phyloP scores from a whole-genome alignment of 2,888 invertebrate species.

The Litoditis marina region DNA sequence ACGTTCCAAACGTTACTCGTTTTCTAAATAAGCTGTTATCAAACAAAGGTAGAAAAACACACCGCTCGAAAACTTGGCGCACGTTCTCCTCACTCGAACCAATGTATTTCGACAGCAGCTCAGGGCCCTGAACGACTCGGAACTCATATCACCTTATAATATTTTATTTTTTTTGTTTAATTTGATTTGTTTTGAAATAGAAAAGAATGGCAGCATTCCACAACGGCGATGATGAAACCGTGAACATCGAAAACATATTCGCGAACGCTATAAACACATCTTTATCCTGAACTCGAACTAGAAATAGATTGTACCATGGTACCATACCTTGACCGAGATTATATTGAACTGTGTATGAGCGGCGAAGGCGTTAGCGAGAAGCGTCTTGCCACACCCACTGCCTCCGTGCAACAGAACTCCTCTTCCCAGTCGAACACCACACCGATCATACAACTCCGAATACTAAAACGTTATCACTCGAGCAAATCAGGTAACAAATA shows the following conservation, averaged over 20 bases:
- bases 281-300: neutral
- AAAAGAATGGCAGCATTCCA: no score
- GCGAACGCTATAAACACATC: no score
- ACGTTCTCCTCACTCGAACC: slow-evolving; percentile 97
- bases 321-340: slow-evolving; percentile 47
- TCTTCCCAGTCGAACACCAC: slow-evolving; percentile 47
- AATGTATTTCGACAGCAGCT: slow-evolving; percentile 88
- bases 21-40: no score
- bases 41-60: no score
- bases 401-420: slow-evolving; percentile 57
- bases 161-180: no score
- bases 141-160: no score
- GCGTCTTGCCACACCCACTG: slow-evolving; percentile 55
- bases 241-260: no score
- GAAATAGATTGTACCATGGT: no score
- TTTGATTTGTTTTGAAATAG: no score
- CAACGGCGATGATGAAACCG: no score
- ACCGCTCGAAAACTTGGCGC: slow-evolving; percentile 74
- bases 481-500: neutral
- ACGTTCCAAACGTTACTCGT: no score
- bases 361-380: slow-evolving; percentile 49
- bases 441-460: slow-evolving; percentile 43
- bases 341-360: slow-evolving; percentile 44
- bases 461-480: slow-evolving; percentile 47
- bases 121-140: slow-evolving; percentile 19